Evolutionary conservation across 1,140 invertebrate species (phyloP), one percentile per base, ranked within the genome.

Genomic region (Hyles euphorbiae): DNA sequence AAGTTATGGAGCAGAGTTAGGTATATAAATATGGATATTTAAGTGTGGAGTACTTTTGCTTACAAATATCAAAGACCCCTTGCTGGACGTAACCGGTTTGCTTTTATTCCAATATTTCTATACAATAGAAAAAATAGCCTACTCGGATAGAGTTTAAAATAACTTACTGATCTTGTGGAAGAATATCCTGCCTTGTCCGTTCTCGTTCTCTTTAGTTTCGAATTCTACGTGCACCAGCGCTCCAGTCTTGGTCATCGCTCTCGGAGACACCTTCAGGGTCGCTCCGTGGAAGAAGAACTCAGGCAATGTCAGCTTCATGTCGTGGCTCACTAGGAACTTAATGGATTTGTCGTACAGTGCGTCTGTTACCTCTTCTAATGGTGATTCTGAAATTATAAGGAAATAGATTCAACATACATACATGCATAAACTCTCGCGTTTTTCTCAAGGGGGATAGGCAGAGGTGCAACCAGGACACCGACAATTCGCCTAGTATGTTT

Each of bases 81-180:
- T 22, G 22, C 22, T 22, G 22, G 22, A 22, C 22, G 22, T 22
- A 22, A 22, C 22, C 22, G 22, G 22, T 22, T 22, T 22, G 2
- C 22, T 22, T 22, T 22, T 22, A 22, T 22, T 22, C 22, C 22
- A 22, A 22, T 22, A 22, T 22, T 22, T 22, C 22, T 22, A 22
- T 22, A 22, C 22, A 22, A 22, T 22, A 22, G 22, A 22, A 22
- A 22, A 22, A 22, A 22, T 22, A 22, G 22, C 22, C 22, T 22
- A 22, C 22, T 22, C 1, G 22, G 22, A 22, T 22, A 22, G 22
- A 22, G 22, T 22, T 22, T 22, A 22, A 22, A 22, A 48, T 5
- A 43, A 91, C 92, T 92, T 90, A 95, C 94, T 92, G 59, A 95
- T 91, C 89, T 94, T 94, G 69, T 95, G 93, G 67, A 94, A 92